Percentiles rank a stretch among this genome's conserved stretches.
Conservation (phyloP, 2,797 vertebrate species). For the Anabacerthia variegaticeps region DNA sequence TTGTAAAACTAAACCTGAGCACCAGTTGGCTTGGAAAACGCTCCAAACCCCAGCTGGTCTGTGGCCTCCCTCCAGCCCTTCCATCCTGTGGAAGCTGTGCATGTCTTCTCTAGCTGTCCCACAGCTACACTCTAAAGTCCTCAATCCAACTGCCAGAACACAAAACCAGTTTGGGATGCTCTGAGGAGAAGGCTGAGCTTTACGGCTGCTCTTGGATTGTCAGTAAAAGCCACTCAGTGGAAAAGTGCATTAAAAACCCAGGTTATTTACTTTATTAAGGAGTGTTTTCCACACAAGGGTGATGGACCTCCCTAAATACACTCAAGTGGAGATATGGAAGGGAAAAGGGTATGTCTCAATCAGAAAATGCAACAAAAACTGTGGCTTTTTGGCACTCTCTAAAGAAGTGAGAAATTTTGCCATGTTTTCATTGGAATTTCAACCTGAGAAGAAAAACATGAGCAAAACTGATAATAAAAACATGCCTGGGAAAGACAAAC, state of each 20-base stretch:
- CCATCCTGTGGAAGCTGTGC: neutral
- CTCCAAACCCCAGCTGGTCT: neutral
- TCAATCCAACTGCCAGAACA: neutral
- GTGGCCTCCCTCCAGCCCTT: neutral
- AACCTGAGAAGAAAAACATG: neutral
- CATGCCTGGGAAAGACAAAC: neutral
- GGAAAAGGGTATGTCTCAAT: neutral
- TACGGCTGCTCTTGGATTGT: neutral
- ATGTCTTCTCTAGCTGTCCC: neutral
- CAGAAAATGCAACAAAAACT: neutral
- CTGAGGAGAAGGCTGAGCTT: neutral
- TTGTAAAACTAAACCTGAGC: neutral
- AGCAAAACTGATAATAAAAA: neutral
- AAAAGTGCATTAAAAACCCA: neutral
- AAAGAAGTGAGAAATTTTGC: rapidly evolving
- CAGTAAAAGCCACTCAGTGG: neutral
- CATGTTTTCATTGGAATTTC: neutral
- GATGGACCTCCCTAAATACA: neutral
- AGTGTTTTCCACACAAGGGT: neutral
- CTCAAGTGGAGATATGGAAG: rapidly evolving
- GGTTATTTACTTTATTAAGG: neutral
- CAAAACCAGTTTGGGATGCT: neutral
- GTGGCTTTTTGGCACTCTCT: neutral
- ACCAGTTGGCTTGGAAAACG: neutral
- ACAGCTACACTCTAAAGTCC: neutral